Conservation (phyloP, 2,888 invertebrate genomes). For the Formica aserva region DNA sequence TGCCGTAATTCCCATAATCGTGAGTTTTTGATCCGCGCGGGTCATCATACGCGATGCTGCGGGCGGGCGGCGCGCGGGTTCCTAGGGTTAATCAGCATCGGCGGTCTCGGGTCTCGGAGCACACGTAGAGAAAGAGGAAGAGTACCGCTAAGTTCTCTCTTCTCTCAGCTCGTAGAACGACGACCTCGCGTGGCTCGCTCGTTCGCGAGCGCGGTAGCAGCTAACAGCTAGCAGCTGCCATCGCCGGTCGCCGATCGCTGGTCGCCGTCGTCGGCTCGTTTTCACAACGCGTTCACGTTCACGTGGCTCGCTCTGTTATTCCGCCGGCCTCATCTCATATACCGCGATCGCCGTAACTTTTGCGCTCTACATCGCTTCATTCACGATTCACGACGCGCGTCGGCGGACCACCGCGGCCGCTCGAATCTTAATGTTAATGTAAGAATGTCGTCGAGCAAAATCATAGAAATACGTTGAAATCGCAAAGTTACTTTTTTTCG, state of each 20-base stretch:
- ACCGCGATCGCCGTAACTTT: conserved; percentile 64
- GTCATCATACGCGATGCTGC: conserved; percentile 13
- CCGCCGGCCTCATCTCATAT: conserved; percentile 56
- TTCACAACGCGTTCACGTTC: conserved; percentile 62
- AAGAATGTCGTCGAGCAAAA: background rate
- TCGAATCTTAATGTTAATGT: background rate
- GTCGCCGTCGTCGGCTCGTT: conserved; percentile 63
- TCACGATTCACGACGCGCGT: background rate
- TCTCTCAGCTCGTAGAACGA: conserved; percentile 66
- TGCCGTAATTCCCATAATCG: background rate
- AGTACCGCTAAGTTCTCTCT: conserved; percentile 72
- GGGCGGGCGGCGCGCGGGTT: background rate
- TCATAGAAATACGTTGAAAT: background rate
- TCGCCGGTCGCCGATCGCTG: no score
- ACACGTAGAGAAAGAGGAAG: conserved; percentile 27
- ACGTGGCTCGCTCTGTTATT: conserved; percentile 61
- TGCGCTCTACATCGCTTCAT: conserved; percentile 30
- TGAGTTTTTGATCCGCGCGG: conserved; percentile 20
- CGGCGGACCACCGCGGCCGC: background rate
- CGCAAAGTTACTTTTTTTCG: no score
- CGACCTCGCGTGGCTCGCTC: conserved; percentile 67
- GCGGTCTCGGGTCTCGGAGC: conserved; percentile 20
- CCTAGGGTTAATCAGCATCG: conserved; percentile 59
- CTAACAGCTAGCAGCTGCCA: conserved; percentile 24
- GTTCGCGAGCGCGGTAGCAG: conserved; percentile 62